These are phyloP conservation scores for Apaloderma vittatum DNA, from an alignment of 2,113 vertebrate species.

Conservation along the genomic window DNA sequence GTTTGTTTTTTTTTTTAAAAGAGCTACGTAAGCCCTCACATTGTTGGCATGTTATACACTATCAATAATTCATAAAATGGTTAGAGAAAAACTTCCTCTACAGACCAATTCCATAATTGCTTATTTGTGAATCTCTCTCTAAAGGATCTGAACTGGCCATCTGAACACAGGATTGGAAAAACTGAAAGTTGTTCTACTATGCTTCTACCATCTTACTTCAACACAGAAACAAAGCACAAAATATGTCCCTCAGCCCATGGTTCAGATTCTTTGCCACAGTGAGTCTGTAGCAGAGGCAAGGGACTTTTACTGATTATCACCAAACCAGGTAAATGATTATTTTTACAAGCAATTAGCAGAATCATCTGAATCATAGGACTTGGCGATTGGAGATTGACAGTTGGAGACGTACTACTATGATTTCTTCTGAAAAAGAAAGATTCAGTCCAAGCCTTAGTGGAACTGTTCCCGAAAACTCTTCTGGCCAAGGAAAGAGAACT, in stretches of 20 bases:
- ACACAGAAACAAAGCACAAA: background rate
- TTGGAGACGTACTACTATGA: background rate
- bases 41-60: background rate
- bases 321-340: background rate
- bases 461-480: background rate
- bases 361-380: background rate
- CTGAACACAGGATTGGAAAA: background rate
- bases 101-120: background rate
- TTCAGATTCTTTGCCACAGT: background rate
- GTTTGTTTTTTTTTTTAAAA: background rate
- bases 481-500: background rate
- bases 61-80: background rate
- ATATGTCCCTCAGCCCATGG: background rate
- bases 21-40: background rate
- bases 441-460: background rate
- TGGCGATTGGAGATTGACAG: background rate
- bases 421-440: background rate
- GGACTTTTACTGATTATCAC: background rate
- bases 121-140: background rate
- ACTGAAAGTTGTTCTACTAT: background rate
- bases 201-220: background rate
- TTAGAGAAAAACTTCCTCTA: background rate
- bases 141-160: background rate
- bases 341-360: background rate
- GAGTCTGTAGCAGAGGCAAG: background rate